These are phyloP conservation scores for Cyanistes caeruleus DNA, from an alignment of 2,113 vertebrate species.

Conservation along the genomic window DNA sequence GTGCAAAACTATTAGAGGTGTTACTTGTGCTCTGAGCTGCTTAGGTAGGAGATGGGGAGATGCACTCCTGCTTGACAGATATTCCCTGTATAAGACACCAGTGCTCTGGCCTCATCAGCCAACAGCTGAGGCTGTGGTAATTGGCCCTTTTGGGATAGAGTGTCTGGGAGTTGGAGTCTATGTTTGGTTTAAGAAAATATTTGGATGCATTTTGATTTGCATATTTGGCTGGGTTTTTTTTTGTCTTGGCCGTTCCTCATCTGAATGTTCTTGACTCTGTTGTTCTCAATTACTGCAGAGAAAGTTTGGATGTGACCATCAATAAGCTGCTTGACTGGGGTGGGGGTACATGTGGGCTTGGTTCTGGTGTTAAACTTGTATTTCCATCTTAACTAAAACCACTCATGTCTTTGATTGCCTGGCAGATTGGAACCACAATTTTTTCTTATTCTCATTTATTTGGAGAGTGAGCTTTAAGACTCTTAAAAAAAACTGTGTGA, in stretches of 20 bases:
- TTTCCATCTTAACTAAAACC: not conserved
- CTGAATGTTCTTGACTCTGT: not conserved
- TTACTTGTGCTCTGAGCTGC: not conserved
- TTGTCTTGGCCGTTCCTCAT: not conserved
- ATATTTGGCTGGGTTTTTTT: conserved; percentile 36
- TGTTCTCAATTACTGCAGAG: not conserved
- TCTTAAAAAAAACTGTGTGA: not conserved
- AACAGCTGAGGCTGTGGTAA: not conserved
- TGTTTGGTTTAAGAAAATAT: not conserved
- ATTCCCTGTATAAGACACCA: not conserved
- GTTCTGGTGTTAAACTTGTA: not conserved
- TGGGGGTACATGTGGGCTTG: no score
- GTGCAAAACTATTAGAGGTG: not conserved
- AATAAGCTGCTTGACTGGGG: not conserved
- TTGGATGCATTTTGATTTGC: not conserved
- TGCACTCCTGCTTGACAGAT: not conserved
- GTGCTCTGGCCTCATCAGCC: not conserved
- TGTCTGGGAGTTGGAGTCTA: not conserved
- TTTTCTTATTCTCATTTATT: not conserved
- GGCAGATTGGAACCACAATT: not conserved
- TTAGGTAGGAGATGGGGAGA: not conserved
- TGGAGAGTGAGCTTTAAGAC: not conserved
- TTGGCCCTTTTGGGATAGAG: not conserved
- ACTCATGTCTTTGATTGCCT: not conserved
- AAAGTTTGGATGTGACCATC: not conserved